Evolutionary conservation across 2,888 invertebrate genomes (phyloP), one percentile per base, ranked within the genome.

Genomic region (Eristalis tenax): DNA sequence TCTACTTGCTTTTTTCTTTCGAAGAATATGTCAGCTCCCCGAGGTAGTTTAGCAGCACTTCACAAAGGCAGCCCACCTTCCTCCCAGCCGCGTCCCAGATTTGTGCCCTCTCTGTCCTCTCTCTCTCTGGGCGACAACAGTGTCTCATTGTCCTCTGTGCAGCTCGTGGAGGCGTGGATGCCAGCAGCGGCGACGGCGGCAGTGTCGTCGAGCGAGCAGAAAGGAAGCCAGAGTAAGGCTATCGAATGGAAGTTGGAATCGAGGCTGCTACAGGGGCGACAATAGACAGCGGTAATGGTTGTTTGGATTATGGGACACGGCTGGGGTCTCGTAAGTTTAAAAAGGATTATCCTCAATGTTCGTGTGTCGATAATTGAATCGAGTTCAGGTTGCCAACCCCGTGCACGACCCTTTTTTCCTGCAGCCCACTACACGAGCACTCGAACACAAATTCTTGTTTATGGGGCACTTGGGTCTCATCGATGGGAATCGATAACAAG

Each of bases 361-460:
- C 78, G 69, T 82, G 64, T 86, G 86, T 82, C 65, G 82, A 86
- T 86, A 86, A 86, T 86, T 86, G 86, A 86, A 86, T 82, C 66
- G 78, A 75, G 82, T 82, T 82, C 86, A 86, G 78, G 82, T 82
- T 82, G 78, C 65, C 66, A 82, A 75, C 43, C 68, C 28, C 35
- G 43, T 50, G 65, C 38, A 71, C 66, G 70, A 71, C 65, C 50
- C 65, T 18, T n/a, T 32, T 32, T 32, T 38, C 32, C 32, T 28
- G 26, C 23, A 63, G n/a, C 61, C 15, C 26, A 15, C 15, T 15
- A 43, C 43, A 43, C 28, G 61, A 74, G 64, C 56, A 38, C 64
- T 86, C 78, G 82, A 82, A 74, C 70, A 75, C 78, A 82, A 86
- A 82, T 86, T 75, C 78, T 82, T 82, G 86, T 82, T 82, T 82